These are phyloP conservation scores for Tipula confusa DNA, from an alignment of 2,888 invertebrate genomes.

Conservation along the genomic window DNA sequence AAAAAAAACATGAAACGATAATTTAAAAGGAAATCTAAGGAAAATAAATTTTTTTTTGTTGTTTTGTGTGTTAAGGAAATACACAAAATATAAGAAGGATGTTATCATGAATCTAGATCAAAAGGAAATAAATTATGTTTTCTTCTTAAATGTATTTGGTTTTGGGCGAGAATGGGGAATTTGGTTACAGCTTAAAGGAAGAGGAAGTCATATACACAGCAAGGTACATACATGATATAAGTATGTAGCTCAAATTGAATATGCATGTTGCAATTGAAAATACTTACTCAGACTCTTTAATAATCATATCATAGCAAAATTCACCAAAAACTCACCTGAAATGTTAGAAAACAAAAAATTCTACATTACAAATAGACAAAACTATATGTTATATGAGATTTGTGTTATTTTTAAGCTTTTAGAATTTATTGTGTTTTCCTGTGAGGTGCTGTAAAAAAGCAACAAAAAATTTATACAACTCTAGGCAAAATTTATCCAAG, in stretches of 20 bases:
- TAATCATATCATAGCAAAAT: background rate
- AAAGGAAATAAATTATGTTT: constrained; percentile 20
- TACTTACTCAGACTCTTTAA: background rate
- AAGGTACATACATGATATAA: background rate
- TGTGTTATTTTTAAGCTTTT: background rate
- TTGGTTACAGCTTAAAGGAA: background rate
- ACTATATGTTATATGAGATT: background rate
- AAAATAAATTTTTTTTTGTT: background rate
- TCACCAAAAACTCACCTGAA: background rate
- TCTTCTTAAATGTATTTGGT: background rate
- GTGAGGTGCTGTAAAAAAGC: background rate
- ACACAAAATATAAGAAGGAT: constrained; percentile 9
- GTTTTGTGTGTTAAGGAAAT: background rate
- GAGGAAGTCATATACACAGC: background rate
- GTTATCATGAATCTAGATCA: constrained; percentile 9
- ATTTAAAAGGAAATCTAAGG: background rate
- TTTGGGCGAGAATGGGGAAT: background rate
- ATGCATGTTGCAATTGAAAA: background rate
- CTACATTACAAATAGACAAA: background rate
- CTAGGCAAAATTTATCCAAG: background rate
- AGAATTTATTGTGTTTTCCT: background rate
- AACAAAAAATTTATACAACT: background rate
- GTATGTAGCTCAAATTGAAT: background rate
- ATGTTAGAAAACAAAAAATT: background rate
- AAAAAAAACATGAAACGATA: background rate